Percentiles rank a stretch among this genome's conserved stretches.
Evolutionary conservation across 2,888 invertebrate species (phyloP).

Genomic region (Helleia helle): DNA sequence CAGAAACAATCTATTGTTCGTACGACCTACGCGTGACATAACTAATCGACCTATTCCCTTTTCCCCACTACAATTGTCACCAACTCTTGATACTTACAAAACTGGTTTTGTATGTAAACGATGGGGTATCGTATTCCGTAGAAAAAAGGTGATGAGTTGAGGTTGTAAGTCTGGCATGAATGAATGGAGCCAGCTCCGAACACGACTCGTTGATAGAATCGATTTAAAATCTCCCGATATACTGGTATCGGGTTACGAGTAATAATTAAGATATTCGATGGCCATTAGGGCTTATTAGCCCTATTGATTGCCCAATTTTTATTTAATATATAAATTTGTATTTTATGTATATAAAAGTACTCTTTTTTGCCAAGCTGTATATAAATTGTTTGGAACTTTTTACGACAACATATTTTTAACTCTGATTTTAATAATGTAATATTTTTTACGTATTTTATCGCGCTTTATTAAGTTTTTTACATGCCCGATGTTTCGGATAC

Average conservation of each 20-base stretch:
- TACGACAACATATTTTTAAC: too few species aligned
- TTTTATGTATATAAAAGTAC: too few species aligned
- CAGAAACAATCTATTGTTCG: slow-evolving; percentile 67
- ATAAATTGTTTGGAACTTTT: too few species aligned
- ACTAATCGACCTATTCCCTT: slow-evolving; percentile 64
- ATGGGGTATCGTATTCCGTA: slow-evolving; percentile 66
- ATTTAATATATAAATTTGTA: slow-evolving; percentile 2
- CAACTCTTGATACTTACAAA: slow-evolving; percentile 21
- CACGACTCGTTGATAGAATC: slow-evolving; percentile 32
- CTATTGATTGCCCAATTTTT: slow-evolving; percentile 7
- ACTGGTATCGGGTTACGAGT: slow-evolving; percentile 21
- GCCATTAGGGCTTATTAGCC: slow-evolving; percentile 1
- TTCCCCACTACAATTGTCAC: slow-evolving; percentile 69
- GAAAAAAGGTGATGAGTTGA: slow-evolving; percentile 68
- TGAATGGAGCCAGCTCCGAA: slow-evolving; percentile 42
- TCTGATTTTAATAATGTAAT: too few species aligned
- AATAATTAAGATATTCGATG: slow-evolving; percentile 37
- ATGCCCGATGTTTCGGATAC: too few species aligned
- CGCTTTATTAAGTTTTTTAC: too few species aligned
- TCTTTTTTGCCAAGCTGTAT: too few species aligned
- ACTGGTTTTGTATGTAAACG: slow-evolving; percentile 40
- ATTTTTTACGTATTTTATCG: too few species aligned
- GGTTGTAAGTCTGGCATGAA: slow-evolving; percentile 49
- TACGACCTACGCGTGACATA: slow-evolving; percentile 62
- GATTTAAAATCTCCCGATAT: slow-evolving; percentile 31